Base-by-base conservation (phyloP, 2,888 invertebrate genomes). In the Agriopis marginaria region DNA sequence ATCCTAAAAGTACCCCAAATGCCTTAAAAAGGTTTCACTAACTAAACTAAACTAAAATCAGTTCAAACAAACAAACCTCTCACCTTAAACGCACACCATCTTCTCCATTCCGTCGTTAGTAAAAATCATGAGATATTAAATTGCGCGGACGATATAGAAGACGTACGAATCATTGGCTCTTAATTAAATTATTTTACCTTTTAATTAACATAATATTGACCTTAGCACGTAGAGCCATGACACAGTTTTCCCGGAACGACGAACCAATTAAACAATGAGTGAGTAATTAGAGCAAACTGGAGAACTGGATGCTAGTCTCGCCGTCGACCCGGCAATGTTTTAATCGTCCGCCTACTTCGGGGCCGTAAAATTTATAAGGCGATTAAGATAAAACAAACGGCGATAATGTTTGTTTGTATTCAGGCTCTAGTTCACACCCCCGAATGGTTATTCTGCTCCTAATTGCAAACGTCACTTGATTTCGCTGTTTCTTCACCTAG, bases 371-470 rank as follows among this genome's bases (percentile, higher is more conserved):
- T 80, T 70, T 80, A 75, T 74, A 78, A 80, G 78, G 76, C 76
- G 77, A 77, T 82, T 78, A 75, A 71, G 77, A 78, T 79, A 79
- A 79, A 85, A 85, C 81, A 80, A 79, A 82, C 77, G 77, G 78
- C 78, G 77, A 80, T 83, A 84, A 86, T 80, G 82, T 84, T 83
- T 77, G 79, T 80, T 77, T 80, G 77, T 79, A 81, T 87, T 87
- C 82, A 86, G 79, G 87, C 87, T 88, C 89, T 82, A 88, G 78
- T 88, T 86, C 83, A 83, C 88, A 83, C 82, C 82, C 84, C 77
- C 76, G 77, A 78, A 68, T 66, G 67, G 70, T 56, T 73, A 79
- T 79, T 76, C 77, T 76, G 77, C 66, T 75, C 81, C 79, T 86
- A 88, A 88, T 88, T 87, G 81, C 79, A 82, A 80, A 77, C 77